These are phyloP conservation scores for Nephrotoma appendiculata DNA, from an alignment of 2,888 invertebrate species.

Conservation along the genomic window DNA sequence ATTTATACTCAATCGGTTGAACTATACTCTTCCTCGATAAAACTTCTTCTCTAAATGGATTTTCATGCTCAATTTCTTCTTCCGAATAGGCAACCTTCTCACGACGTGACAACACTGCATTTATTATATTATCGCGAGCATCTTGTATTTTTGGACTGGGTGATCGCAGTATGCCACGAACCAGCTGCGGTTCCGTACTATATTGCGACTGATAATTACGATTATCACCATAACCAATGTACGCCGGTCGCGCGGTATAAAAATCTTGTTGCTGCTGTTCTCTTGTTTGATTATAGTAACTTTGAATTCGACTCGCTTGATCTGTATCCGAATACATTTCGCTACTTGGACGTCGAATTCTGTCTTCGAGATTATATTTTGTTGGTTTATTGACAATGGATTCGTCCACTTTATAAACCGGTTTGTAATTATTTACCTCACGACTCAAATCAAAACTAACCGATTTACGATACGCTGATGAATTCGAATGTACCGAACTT, in stretches of 20 bases:
- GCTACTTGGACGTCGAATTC: background rate
- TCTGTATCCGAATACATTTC: constrained; percentile 16
- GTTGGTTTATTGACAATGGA: background rate
- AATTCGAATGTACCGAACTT: constrained; percentile 16
- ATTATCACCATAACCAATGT: background rate
- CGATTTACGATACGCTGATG: constrained; percentile 28
- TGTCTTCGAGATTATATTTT: background rate
- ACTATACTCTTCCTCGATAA: background rate
- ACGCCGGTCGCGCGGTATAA: background rate
- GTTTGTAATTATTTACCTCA: constrained; percentile 19
- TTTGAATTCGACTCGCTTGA: constrained; percentile 17
- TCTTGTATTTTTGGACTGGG: constrained; percentile 18
- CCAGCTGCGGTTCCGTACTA: background rate
- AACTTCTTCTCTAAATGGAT: constrained; percentile 29
- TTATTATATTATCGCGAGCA: background rate
- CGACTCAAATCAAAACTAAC: constrained; percentile 33
- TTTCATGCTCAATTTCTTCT: constrained; percentile 31
- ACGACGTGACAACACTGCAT: constrained; percentile 5
- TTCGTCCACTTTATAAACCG: constrained; percentile 4
- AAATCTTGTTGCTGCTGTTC: background rate
- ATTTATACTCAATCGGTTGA: background rate
- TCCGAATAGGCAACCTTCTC: constrained; percentile 16
- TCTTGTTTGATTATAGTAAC: constrained; percentile 30
- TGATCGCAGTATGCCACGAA: constrained; percentile 25
- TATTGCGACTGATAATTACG: background rate